phyloP scores from a whole-genome alignment of 64 coral and sea anemone species.

The Stylophora pistillata region DNA sequence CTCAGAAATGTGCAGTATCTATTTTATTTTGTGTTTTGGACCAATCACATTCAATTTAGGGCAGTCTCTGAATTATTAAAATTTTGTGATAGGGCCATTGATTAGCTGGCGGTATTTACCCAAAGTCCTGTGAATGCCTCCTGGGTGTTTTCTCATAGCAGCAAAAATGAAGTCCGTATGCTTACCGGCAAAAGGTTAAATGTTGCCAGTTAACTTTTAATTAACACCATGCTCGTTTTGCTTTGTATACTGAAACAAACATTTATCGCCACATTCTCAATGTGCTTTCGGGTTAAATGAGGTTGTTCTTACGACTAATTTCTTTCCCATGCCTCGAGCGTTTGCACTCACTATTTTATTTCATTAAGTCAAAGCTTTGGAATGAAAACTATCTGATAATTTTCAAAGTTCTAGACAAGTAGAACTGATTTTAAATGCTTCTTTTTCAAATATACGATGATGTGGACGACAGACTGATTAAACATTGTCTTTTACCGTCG shows the following conservation, averaged over 20 bases:
- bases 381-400: background rate
- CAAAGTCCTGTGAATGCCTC: background rate
- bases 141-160: background rate
- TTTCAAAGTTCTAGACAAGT: background rate
- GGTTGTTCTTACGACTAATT: background rate
- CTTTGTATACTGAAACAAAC: background rate
- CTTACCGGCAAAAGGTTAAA: background rate
- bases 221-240: constrained; percentile 11
- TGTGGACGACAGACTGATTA: background rate
- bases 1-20: too few relatives aligned
- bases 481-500: background rate
- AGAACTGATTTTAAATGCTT: background rate
- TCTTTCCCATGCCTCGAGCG: background rate
- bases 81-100: too few relatives aligned
- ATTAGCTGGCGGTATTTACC: background rate
- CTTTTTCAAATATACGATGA: background rate
- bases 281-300: background rate
- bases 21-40: too few relatives aligned
- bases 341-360: background rate
- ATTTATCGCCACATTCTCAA: constrained; percentile 7
- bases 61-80: too few relatives aligned
- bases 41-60: too few relatives aligned
- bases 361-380: too few relatives aligned
- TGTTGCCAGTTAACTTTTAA: constrained; percentile 10
- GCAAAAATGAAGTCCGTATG: background rate